Evolutionary conservation across 1,140 invertebrate genomes (phyloP).

Genomic region (Drosophila willistoni): DNA sequence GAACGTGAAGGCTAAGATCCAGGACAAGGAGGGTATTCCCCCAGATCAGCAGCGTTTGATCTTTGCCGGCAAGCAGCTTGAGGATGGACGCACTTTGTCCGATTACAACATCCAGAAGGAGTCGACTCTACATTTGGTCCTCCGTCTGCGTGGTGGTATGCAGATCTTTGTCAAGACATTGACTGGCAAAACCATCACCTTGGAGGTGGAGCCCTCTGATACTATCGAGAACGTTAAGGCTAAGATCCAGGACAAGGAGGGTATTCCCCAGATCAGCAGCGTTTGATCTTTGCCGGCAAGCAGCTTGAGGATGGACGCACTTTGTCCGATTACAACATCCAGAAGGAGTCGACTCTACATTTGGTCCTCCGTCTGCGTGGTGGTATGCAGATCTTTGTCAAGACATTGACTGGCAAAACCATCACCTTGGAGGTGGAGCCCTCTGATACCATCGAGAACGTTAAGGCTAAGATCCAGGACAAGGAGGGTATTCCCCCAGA

Average conservation of each 20-base stretch:
- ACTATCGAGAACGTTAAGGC: neutral
- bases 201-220: conserved; percentile 1
- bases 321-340: neutral
- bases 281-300: conserved; percentile 1
- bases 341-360: neutral
- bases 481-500: conserved; percentile 8
- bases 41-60: conserved; percentile 7
- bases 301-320: neutral
- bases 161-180: conserved; percentile 6
- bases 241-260: conserved; percentile 5
- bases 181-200: neutral
- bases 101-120: neutral
- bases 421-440: conserved; percentile 1
- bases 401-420: conserved; percentile 7
- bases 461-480: conserved; percentile 8
- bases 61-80: neutral
- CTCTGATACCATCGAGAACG: neutral
- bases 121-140: neutral
- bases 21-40: conserved; percentile 5
- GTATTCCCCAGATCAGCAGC: conserved; percentile 9
- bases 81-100: conserved; percentile 4
- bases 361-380: conserved; percentile 2
- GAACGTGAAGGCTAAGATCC: conserved; percentile 1
- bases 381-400: conserved; percentile 7
- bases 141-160: neutral